Conservation (phyloP, 2,797 vertebrate genomes). For the Artibeus jamaicensis region DNA sequence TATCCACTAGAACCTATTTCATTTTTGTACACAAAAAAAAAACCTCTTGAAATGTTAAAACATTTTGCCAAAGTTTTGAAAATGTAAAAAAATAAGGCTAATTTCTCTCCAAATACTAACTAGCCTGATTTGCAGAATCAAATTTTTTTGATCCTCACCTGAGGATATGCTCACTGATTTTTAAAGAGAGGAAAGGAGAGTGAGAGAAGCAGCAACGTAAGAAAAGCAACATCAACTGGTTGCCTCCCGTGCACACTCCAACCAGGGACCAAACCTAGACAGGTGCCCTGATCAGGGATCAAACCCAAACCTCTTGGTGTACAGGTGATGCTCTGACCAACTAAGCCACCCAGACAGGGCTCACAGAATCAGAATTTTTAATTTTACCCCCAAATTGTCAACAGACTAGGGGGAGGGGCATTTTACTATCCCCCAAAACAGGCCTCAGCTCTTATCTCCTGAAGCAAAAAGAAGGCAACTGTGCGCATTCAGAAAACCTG, state of each 20-base stretch:
- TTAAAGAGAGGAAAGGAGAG: too few relatives aligned
- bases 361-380: background rate
- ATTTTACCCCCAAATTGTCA: conserved; percentile 9
- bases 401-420: background rate
- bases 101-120: conserved; percentile 28
- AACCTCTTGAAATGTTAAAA: background rate
- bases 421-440: background rate
- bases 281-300: too few relatives aligned
- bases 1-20: background rate
- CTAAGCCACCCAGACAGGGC: too few relatives aligned
- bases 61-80: background rate
- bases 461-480: background rate
- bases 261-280: too few relatives aligned
- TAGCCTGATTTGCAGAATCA: background rate
- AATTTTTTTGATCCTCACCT: too few relatives aligned
- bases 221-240: too few relatives aligned
- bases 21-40: background rate
- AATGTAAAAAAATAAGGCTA: background rate
- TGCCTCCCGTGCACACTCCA: too few relatives aligned
- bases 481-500: background rate
- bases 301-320: too few relatives aligned
- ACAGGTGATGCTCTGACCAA: too few relatives aligned
- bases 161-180: too few relatives aligned
- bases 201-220: too few relatives aligned
- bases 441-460: background rate